Base-by-base conservation (phyloP, 64 coral and sea anemone genomes). In the Catalaphyllia jardinei region DNA sequence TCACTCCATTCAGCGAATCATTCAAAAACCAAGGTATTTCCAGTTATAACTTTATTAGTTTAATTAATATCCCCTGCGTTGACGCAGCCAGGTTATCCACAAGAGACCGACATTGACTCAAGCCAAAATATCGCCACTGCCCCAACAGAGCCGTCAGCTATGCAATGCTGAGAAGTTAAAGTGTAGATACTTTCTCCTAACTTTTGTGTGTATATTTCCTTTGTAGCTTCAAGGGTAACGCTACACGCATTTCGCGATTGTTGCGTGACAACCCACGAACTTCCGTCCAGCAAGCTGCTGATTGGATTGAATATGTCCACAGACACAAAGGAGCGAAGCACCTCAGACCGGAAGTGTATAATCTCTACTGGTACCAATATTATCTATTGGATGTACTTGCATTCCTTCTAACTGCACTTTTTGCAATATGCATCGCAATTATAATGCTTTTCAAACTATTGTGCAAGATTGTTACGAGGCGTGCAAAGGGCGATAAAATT, bases 301-400 rank as follows among this genome's bases (percentile, higher is more conserved):
- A 87, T 31, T 65, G 62, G n/a, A 76, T 88, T 38, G 86, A 88
- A 74, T 88, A 76, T 31, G 74, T 77, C 18, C 86, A 76, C 71
- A 75, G 86, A 29, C 86, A 88, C 62, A 52, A 52, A 27, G 74
- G 86, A 13, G 28, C 74, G 22, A 88, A 28, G 25, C 86, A 88
- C 52, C 62, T 88, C 8, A 31, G 73, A 55, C 86, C 86, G 24
- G 86, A 57, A 28, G 71, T 77, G 20, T 46, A 76, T n/a, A 46
- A 88, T 18, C 62, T 88, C 38, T 28, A 71, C 15, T 88, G 86
- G 86, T 88, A 88, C 20, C 86, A 88, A 73, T 88, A 88, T 62
- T 88, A 64, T 29, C 73, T 88, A 14, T 73, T 88, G 59, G 86
- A 88, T 73, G 50, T 88, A 38, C 54, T 74, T 22, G 16, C 52